Percentiles rank a stretch among this genome's conserved stretches.
These are phyloP conservation scores for Limosa lapponica DNA, from an alignment of 2,797 vertebrate species.

Conservation along the genomic window DNA sequence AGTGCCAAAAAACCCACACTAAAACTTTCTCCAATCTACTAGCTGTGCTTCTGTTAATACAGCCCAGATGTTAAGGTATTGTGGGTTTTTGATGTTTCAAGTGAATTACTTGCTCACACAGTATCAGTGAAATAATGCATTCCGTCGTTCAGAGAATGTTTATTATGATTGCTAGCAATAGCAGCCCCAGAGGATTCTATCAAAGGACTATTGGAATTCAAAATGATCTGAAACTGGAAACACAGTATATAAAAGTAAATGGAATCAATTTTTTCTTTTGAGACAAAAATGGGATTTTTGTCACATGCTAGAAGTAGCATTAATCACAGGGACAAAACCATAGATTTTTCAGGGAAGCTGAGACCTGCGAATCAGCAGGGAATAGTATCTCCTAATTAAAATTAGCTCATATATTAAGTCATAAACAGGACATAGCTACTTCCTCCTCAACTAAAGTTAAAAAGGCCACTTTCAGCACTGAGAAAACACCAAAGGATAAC, in stretches of 20 bases:
- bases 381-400: background rate
- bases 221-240: background rate
- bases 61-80: background rate
- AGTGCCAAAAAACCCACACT: background rate
- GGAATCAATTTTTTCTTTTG: background rate
- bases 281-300: background rate
- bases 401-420: background rate
- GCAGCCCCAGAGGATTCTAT: background rate
- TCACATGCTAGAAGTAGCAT: background rate
- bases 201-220: background rate
- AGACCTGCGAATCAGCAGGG: background rate
- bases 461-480: background rate
- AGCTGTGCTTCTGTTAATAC: background rate
- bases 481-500: background rate
- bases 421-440: background rate
- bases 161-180: background rate
- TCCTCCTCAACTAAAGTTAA: background rate
- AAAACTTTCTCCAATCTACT: background rate
- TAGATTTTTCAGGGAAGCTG: background rate
- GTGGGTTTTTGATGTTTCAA: background rate
- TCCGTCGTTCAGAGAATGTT: background rate
- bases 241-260: background rate
- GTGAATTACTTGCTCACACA: background rate
- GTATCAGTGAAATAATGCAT: background rate
- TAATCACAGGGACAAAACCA: background rate